A percentile compares a stretch with the other conserved stretches of the same genome.
These are phyloP conservation scores for Orthonyx spaldingii DNA, from an alignment of 2,113 vertebrate species.

Conservation along the genomic window DNA sequence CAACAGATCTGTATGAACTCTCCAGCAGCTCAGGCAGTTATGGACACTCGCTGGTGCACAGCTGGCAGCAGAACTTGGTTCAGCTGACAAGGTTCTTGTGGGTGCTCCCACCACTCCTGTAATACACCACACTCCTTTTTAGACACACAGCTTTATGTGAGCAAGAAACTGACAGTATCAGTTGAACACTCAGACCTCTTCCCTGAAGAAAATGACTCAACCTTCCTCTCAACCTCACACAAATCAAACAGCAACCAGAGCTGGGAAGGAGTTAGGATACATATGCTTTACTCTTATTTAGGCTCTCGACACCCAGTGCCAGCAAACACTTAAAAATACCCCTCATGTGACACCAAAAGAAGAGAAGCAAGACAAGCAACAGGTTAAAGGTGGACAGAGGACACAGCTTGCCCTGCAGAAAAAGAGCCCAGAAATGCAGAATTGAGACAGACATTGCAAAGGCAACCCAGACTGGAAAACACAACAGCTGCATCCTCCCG, in stretches of 20 bases:
- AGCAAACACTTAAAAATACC: not conserved
- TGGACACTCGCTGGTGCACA: not conserved
- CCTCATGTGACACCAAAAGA: not conserved
- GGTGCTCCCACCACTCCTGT: not conserved
- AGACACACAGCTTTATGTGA: not conserved
- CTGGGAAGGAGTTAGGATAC: not conserved
- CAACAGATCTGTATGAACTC: not conserved
- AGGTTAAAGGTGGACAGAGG: not conserved
- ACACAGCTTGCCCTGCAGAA: not conserved
- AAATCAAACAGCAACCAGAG: not conserved
- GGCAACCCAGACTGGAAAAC: not conserved
- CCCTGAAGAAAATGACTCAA: not conserved
- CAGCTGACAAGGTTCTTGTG: not conserved
- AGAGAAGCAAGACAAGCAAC: not conserved
- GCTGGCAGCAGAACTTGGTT: not conserved
- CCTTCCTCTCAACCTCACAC: not conserved
- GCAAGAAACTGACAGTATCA: not conserved
- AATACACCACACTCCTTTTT: not conserved
- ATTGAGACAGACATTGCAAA: not conserved
- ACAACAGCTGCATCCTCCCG: rapidly evolving
- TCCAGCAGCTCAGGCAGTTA: not conserved
- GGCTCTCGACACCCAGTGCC: not conserved
- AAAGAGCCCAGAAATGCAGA: not conserved
- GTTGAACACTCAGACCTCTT: not conserved
- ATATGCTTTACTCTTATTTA: not conserved